Percentiles rank a stretch among this genome's conserved stretches.
Evolutionary conservation across 2,113 vertebrate genomes (phyloP).

Genomic region (Micronycteris hirsuta): DNA sequence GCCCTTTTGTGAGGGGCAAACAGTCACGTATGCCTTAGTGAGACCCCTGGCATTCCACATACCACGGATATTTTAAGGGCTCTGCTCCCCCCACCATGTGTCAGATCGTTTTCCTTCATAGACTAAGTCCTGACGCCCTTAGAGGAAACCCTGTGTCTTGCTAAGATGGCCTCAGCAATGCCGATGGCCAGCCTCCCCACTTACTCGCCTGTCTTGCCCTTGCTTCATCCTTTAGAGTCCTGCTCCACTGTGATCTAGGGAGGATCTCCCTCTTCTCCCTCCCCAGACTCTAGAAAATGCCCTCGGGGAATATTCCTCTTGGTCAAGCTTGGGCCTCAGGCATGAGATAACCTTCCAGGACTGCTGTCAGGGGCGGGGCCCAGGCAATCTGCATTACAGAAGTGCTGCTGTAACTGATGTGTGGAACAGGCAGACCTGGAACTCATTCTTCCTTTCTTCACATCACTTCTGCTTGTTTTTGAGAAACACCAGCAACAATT

Average conservation of each 20-base stretch:
- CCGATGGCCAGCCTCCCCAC: neutral
- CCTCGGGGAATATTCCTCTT: neutral
- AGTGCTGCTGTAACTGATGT: neutral
- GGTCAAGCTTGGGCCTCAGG: neutral
- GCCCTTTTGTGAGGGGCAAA: neutral
- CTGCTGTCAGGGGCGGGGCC: neutral
- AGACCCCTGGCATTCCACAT: neutral
- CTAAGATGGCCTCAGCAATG: too few relatives aligned
- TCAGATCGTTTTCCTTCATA: neutral
- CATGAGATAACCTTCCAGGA: neutral
- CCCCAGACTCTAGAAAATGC: neutral
- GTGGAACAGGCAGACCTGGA: neutral
- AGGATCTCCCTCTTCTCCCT: neutral
- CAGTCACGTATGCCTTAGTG: neutral
- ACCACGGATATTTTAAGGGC: neutral
- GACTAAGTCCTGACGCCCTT: neutral
- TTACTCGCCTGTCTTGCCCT: neutral
- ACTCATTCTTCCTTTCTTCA: slow-evolving; percentile 8
- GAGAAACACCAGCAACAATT: neutral
- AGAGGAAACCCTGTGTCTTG: neutral
- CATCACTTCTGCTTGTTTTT: slow-evolving; percentile 9
- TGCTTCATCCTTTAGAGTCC: neutral
- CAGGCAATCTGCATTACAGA: neutral
- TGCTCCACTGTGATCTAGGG: neutral
- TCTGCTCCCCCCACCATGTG: neutral